A percentile compares a stretch with the other conserved stretches of the same genome.
Evolutionary conservation across 2,888 invertebrate genomes (phyloP).

Genomic region (Archaeoteleia sp.): DNA sequence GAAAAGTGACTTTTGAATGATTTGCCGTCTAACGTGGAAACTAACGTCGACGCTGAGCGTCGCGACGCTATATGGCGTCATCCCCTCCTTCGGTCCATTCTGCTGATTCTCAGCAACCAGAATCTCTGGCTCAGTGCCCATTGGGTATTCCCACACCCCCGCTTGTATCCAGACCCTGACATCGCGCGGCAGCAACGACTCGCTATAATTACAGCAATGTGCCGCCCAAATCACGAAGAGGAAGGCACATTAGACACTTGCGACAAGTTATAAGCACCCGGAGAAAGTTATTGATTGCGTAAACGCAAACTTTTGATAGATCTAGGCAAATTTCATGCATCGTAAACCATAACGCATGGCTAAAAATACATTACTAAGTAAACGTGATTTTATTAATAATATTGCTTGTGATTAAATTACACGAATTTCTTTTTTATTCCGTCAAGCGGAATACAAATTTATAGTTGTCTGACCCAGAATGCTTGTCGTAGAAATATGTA

Average conservation of each 20-base stretch:
- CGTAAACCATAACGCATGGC: too few species aligned
- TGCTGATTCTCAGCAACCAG: constrained; percentile 60
- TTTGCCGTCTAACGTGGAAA: constrained; percentile 65
- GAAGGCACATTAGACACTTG: constrained; percentile 17
- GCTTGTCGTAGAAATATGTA: too few species aligned
- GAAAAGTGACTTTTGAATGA: constrained; percentile 62
- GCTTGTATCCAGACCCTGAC: constrained; percentile 62
- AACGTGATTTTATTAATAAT: too few species aligned
- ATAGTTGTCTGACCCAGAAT: too few species aligned
- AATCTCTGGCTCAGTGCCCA: constrained; percentile 68
- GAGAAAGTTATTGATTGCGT: too few species aligned
- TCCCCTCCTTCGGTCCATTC: constrained; percentile 67
- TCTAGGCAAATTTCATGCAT: too few species aligned
- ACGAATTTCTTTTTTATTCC: too few species aligned
- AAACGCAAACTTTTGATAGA: too few species aligned
- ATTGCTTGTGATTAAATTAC: too few species aligned
- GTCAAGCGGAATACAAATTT: too few species aligned
- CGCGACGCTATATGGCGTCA: constrained; percentile 77
- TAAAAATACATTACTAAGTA: too few species aligned
- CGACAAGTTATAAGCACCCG: too few species aligned
- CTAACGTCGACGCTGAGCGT: constrained; percentile 73
- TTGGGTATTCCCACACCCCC: constrained; percentile 71
- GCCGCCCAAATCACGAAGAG: constrained; percentile 19
- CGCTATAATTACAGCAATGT: constrained; percentile 46
- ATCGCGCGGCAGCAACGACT: constrained; percentile 45